Evolutionary conservation across 2,113 vertebrate genomes (phyloP).

Genomic region (Odobenus rosmarus): DNA sequence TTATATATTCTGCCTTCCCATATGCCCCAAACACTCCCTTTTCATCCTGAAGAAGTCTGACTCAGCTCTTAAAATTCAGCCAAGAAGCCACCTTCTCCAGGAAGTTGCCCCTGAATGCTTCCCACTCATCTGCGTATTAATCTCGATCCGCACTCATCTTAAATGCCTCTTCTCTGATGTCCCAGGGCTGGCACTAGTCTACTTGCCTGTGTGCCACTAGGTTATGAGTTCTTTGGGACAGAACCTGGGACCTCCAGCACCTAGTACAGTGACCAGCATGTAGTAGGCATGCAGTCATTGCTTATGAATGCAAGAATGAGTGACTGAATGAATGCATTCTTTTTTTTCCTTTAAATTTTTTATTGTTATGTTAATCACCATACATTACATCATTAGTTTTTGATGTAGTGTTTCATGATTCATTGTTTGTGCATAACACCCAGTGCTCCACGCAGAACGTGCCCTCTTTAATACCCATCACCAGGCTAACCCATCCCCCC

Average conservation of each 20-base stretch:
- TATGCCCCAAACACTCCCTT: not conserved
- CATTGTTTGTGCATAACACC: too few relatives aligned
- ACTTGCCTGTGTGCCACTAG: not conserved
- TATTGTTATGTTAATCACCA: too few relatives aligned
- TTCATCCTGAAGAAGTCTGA: not conserved
- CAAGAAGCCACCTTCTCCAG: not conserved
- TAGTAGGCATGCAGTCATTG: accelerated
- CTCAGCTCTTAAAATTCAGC: not conserved
- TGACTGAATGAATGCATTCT: too few relatives aligned
- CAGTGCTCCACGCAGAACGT: too few relatives aligned
- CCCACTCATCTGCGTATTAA: not conserved
- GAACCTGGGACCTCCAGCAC: not conserved
- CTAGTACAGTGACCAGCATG: not conserved
- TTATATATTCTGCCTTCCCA: not conserved
- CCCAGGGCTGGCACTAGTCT: not conserved
- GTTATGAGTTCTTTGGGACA: not conserved
- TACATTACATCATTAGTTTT: too few relatives aligned
- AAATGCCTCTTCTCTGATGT: not conserved
- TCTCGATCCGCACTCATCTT: not conserved
- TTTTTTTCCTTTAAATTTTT: too few relatives aligned
- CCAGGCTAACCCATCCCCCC: too few relatives aligned
- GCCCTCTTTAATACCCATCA: too few relatives aligned
- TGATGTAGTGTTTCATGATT: too few relatives aligned
- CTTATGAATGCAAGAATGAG: not conserved
- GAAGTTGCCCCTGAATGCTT: not conserved